Base-by-base conservation (phyloP, 2,113 vertebrate genomes). In the Himantopus leucocephalus region DNA sequence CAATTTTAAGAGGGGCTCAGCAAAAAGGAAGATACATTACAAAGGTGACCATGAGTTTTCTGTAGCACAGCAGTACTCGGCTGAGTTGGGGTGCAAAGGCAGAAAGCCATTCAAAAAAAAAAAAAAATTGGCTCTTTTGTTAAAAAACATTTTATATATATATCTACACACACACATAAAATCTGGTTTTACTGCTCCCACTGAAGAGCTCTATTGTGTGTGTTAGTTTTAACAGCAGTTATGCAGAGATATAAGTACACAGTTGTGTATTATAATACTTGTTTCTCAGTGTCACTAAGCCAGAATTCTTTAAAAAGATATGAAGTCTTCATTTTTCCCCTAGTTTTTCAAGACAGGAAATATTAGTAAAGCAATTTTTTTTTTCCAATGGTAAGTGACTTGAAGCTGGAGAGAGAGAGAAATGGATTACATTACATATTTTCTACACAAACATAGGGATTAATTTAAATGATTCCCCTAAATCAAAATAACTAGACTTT, bases 381-480 rank as follows among this genome's bases (percentile, higher is more conserved):
- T 56, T 68, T 15, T 15, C n/a, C 59, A 82, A 3, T 62, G n/a
- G n/a, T 79, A 72, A 96, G 60, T 82, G 53, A 81, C 66, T 96
- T 90, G 89, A 85, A 97, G 60, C 80, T 96, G 85, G 80, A 95
- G 58, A 91, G 68, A 91, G 68, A 84, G 82, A 96, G 80, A 96
- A 96, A 94, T 93, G n/a, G 72, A 96, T 97, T 95, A 58, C 45
- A 63, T 96, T 93, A 92, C 92, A 84, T 96, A 96, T 97, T 97
- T 96, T 96, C 91, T 92, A 85, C 74, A 78, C 88, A 91, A 93
- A 52, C 66, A 64, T 39, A 43, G 70, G 90, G 77, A 96, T 96
- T 97, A 96, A 96, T 97, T 94, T 94, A 96, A 92, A 96, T 96
- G 3, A 96, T 96, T 95, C 81, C 80, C 58, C 83, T 96, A 96